Percentiles rank a stretch among this genome's conserved stretches.
phyloP scores from a whole-genome alignment of 2,113 vertebrate genomes.

The Lepus timidus region DNA sequence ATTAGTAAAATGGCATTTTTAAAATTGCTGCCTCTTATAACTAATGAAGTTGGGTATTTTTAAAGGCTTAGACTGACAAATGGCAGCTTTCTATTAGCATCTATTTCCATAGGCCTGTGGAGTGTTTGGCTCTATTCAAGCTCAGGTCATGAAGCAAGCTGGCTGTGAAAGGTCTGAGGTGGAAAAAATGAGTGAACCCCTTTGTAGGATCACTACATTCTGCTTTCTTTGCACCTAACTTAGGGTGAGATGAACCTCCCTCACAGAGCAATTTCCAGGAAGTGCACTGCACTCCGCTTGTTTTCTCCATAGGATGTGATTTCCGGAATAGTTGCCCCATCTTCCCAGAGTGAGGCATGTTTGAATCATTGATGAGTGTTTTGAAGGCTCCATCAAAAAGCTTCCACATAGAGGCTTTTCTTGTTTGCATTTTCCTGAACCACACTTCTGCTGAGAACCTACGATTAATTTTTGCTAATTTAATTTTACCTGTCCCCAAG shows the following conservation, averaged over 20 bases:
- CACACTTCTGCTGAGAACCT: background rate
- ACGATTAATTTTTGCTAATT: background rate
- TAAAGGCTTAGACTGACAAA: conserved; percentile 13
- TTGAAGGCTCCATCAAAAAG: background rate
- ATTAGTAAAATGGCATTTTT: background rate
- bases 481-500: background rate
- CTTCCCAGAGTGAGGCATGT: conserved; percentile 15
- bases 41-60: conserved; percentile 15
- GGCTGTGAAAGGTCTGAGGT: conserved; percentile 34
- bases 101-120: background rate
- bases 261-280: conserved; percentile 42
- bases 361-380: background rate
- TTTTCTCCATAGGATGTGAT: conserved; percentile 21
- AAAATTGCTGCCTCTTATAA: conserved; percentile 23
- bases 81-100: background rate
- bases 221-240: conserved; percentile 18
- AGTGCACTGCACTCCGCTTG: background rate
- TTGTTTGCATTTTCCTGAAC: background rate
- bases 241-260: background rate
- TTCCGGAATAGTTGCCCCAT: background rate
- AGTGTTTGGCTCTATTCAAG: background rate
- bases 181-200: background rate
- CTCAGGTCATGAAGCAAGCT: background rate
- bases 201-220: background rate
- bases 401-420: background rate